Percentiles rank a stretch among this genome's conserved stretches.
These are phyloP conservation scores for Megaceryle torquata DNA, from an alignment of 2,113 vertebrate genomes.

Conservation along the genomic window DNA sequence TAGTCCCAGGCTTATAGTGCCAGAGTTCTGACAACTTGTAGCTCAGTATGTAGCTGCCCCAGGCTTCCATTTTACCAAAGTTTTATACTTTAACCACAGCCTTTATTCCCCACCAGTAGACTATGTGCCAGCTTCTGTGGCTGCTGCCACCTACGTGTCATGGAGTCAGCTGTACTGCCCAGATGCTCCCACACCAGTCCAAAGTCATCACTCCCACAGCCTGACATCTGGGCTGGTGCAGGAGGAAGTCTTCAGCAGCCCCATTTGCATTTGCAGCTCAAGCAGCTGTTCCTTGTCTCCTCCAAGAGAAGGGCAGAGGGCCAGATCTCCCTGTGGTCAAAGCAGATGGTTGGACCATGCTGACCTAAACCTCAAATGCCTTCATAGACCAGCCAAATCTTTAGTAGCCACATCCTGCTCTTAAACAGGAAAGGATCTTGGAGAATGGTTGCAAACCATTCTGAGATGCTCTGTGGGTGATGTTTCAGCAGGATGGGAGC, in stretches of 20 bases:
- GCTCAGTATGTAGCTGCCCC: not conserved
- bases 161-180: not conserved
- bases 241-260: not conserved
- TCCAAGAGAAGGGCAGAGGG: not conserved
- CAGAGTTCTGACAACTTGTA: not conserved
- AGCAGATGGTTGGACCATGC: not conserved
- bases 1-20: not conserved
- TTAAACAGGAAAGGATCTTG: not conserved
- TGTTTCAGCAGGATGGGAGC: not conserved
- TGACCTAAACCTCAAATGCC: not conserved
- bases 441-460: not conserved
- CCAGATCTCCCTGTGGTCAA: not conserved
- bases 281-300: not conserved
- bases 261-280: not conserved
- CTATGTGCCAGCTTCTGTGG: not conserved
- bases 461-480: not conserved
- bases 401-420: not conserved
- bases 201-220: not conserved
- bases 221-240: fast-evolving
- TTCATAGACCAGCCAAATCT: not conserved
- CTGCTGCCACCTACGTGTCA: not conserved
- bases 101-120: not conserved
- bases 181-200: fast-evolving
- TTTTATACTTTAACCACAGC: not conserved
- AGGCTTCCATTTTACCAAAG: not conserved